These are phyloP conservation scores for Champsocephalus gunnari DNA, from an alignment of 2,797 vertebrate species.

Conservation along the genomic window DNA sequence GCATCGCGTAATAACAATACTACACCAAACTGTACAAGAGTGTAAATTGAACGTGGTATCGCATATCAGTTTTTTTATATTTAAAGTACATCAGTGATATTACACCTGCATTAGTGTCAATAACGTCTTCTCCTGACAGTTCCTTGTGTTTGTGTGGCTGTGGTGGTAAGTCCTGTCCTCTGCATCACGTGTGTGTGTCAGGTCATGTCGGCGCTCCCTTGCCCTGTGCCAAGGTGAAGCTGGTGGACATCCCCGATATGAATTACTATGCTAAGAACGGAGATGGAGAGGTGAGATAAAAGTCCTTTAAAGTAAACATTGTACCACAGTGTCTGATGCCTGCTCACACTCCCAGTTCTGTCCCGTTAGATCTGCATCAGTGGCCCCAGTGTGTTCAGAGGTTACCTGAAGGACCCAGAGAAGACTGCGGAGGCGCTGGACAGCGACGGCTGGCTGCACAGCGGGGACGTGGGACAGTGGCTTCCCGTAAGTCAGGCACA, in stretches of 20 bases:
- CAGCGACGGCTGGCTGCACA: conserved; percentile 86
- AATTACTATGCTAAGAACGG: conserved; percentile 83
- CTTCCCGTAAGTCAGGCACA: conserved; percentile 77
- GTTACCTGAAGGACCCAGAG: conserved; percentile 83
- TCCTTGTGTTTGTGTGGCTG: not conserved
- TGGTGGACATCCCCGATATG: conserved; percentile 87
- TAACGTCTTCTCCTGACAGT: no score
- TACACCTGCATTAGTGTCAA: no score
- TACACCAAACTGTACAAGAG: no score
- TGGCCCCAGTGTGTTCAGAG: conserved; percentile 84
- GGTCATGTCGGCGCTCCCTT: conserved; percentile 86
- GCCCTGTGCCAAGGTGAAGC: conserved; percentile 84
- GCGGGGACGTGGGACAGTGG: conserved; percentile 87
- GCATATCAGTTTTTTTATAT: no score
- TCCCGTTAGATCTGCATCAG: conserved; percentile 82
- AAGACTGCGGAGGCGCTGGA: conserved; percentile 83
- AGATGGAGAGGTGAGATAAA: conserved; percentile 83
- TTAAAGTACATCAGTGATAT: no score
- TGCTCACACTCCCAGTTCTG: conserved; percentile 1
- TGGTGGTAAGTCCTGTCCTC: conserved; percentile 9
- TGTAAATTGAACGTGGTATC: no score
- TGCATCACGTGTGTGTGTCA: conserved; percentile 54
- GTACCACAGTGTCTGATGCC: not conserved
- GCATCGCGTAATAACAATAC: no score
- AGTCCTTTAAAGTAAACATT: not conserved